phyloP scores from a whole-genome alignment of 2,113 vertebrate genomes.

The Apteryx owenii region DNA sequence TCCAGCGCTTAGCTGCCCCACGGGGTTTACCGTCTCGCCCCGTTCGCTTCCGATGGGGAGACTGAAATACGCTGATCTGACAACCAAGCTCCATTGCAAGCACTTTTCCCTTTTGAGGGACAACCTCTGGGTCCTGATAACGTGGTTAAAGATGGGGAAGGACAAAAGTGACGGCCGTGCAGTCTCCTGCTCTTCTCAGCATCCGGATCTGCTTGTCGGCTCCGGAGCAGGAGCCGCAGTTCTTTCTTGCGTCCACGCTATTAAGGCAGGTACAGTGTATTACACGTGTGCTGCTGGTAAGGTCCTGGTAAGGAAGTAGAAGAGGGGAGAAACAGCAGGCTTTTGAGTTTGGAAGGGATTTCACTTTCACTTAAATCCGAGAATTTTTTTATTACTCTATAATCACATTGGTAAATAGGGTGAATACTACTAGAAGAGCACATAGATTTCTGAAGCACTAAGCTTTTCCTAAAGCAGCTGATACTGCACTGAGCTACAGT shows the following conservation, averaged over 20 bases:
- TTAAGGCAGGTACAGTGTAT: too few relatives aligned
- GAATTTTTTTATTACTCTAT: not conserved
- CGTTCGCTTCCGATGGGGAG: not conserved
- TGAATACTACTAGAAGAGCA: not conserved
- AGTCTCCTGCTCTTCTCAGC: not conserved
- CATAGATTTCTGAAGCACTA: not conserved
- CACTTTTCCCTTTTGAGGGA: not conserved
- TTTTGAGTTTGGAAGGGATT: not conserved
- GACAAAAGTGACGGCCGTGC: not conserved
- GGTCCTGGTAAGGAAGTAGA: not conserved
- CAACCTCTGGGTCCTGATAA: not conserved
- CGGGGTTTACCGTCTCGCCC: not conserved
- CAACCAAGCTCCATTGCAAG: not conserved
- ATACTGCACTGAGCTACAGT: not conserved
- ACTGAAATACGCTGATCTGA: not conserved
- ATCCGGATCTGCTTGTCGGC: too few relatives aligned
- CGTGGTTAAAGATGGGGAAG: not conserved
- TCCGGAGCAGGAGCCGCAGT: too few relatives aligned
- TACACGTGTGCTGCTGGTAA: not conserved
- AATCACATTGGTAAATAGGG: not conserved
- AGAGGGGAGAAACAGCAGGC: not conserved
- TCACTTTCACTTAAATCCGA: not conserved
- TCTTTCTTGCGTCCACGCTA: too few relatives aligned
- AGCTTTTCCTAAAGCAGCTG: not conserved
- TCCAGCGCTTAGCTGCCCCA: not conserved